These are phyloP conservation scores for Lepus americanus DNA, from an alignment of 2,113 vertebrate genomes.

Conservation along the genomic window DNA sequence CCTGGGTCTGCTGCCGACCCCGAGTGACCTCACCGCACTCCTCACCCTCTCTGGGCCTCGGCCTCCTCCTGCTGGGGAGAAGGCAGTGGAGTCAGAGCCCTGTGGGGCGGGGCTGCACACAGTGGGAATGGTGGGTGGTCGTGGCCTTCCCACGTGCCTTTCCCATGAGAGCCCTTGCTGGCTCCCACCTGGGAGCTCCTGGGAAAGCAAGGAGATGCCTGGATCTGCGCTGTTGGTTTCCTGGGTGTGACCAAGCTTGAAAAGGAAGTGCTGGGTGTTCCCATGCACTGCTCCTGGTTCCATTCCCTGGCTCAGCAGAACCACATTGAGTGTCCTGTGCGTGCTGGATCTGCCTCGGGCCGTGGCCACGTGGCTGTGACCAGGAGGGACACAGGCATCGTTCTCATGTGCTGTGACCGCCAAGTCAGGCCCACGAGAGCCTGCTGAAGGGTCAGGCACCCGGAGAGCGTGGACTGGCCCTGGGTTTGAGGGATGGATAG, in stretches of 20 bases:
- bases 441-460: background rate
- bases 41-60: background rate
- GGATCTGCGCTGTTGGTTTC: background rate
- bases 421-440: background rate
- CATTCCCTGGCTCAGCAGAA: background rate
- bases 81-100: background rate
- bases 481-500: background rate
- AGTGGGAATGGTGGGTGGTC: background rate
- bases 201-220: background rate
- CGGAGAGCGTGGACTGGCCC: background rate
- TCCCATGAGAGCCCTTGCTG: background rate
- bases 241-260: background rate
- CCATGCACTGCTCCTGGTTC: background rate
- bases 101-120: too few species aligned
- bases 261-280: background rate
- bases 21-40: background rate
- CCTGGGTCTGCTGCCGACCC: background rate
- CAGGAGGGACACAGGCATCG: background rate
- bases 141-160: background rate
- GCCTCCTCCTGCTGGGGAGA: background rate
- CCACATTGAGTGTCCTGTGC: background rate
- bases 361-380: background rate
- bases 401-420: background rate
- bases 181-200: background rate
- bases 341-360: background rate